A percentile compares a stretch with the other conserved stretches of the same genome.
phyloP scores from a whole-genome alignment of 2,888 invertebrate genomes.

The Timandra comae region DNA sequence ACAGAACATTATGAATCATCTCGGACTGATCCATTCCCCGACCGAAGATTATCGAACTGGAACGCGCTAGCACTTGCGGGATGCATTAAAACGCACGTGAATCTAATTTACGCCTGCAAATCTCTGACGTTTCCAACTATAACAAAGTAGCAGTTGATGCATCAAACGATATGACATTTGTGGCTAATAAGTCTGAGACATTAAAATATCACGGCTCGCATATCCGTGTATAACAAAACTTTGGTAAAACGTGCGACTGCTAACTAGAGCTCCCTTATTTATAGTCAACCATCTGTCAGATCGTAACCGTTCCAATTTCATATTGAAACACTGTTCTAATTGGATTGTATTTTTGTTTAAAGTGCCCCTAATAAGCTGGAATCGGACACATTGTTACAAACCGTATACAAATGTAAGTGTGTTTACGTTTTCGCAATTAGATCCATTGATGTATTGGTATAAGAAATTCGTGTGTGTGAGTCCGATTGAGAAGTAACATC shows the following conservation, averaged over 20 bases:
- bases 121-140: constrained; percentile 50
- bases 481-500: constrained; percentile 59
- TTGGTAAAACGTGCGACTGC: constrained; percentile 41
- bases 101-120: constrained; percentile 69
- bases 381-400: constrained; percentile 66
- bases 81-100: constrained; percentile 75
- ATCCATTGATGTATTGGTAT: constrained; percentile 67
- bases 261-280: constrained; percentile 63
- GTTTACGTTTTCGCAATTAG: constrained; percentile 73
- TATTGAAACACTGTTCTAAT: constrained; percentile 69
- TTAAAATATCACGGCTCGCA: constrained; percentile 52
- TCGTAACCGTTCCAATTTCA: constrained; percentile 66
- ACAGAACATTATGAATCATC: constrained; percentile 70
- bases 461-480: constrained; percentile 38
- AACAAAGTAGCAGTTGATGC: constrained; percentile 70
- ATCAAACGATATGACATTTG: constrained; percentile 68
- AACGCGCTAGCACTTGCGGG: constrained; percentile 67
- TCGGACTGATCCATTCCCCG: constrained; percentile 62
- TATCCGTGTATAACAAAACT: constrained; percentile 43
- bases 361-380: constrained; percentile 67
- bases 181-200: constrained; percentile 58
- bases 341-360: constrained; percentile 73
- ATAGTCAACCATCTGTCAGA: constrained; percentile 72
- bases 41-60: constrained; percentile 73
- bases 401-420: constrained; percentile 59